Conservation (phyloP, 23 tunicate genomes). For the Botrylloides violaceus region DNA sequence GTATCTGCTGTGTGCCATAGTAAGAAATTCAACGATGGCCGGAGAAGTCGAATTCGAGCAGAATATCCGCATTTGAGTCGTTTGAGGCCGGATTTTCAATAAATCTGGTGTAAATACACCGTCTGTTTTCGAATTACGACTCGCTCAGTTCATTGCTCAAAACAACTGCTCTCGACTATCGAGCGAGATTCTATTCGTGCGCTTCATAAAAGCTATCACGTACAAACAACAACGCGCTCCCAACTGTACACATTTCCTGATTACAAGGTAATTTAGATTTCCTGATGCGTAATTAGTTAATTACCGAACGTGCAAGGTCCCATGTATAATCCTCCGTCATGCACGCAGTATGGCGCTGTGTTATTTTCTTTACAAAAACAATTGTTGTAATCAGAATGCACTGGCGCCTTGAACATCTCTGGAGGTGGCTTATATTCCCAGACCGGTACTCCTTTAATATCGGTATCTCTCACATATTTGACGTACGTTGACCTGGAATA, state of each 20-base stretch:
- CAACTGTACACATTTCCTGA: too few relatives aligned
- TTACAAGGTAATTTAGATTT: background rate
- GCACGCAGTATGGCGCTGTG: conserved; percentile 24
- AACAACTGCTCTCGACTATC: too few relatives aligned
- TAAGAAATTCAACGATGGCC: too few relatives aligned
- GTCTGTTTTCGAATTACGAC: too few relatives aligned
- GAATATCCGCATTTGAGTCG: too few relatives aligned
- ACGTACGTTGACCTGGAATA: conserved; percentile 37
- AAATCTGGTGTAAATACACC: too few relatives aligned
- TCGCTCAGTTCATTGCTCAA: too few relatives aligned
- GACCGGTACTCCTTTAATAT: conserved; percentile 26
- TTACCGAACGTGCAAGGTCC: conserved; percentile 34
- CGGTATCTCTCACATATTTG: conserved; percentile 13
- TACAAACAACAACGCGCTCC: background rate
- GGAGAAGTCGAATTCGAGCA: too few relatives aligned
- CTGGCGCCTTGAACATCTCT: conserved; percentile 44
- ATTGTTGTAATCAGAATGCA: conserved; percentile 24
- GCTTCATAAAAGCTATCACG: too few relatives aligned
- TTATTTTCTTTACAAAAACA: conserved; percentile 38
- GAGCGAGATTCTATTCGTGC: too few relatives aligned
- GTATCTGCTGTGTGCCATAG: too few relatives aligned
- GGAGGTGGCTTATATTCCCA: conserved; percentile 48
- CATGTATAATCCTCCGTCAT: conserved; percentile 39
- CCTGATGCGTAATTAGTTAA: background rate
- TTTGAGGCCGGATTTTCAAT: too few relatives aligned